Evolutionary conservation across 2,888 invertebrate species (phyloP), one percentile per base, ranked within the genome.

Genomic region (Lingula anatina): DNA sequence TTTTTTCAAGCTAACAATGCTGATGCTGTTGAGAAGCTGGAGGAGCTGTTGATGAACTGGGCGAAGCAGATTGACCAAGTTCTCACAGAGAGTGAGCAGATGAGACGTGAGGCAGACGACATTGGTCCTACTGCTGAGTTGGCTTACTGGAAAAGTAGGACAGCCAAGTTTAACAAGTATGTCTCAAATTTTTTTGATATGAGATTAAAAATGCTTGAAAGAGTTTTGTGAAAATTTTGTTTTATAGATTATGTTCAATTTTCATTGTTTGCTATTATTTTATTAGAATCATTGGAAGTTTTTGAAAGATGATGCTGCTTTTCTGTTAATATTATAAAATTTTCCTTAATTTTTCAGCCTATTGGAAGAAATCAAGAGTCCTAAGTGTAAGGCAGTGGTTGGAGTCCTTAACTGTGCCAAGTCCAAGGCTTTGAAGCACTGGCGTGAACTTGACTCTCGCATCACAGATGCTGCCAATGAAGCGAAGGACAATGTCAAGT

Each of bases 391-490:
- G 50, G 70, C 73, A 37, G 76, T 75, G 2, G 61, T 77, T n/a
- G 73, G 74, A 31, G 68, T 76, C 7, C 62, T 77, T 39, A 66
- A 72, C 49, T 67, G 66, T 9, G 71, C 76, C 48, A 77, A 76
- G 56, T 77, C 76, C n/a, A 74, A 75, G 54, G 61, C 71, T 26
- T 61, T 77, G 24, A 62, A 62, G 41, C 61, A 61, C 44, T 77
- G 77, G 77, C 68, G 67, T 55, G 68, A 73, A 51, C 62, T 77
- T 62, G 94, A 94, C 71, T 85, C 87, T 51, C 90, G 91, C 72
- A 90, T 95, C 26, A 93, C 90, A 0, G 91, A 90, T 71, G 93
- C 93, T 68, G 93, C 91, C 73, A 94, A 93, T 69, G 95, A 96
- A 74, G 93, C 95, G 0, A 88, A 90, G 61, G 95, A 95, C 74